Conservation (phyloP, 2,113 vertebrate genomes). For the Ochotona princeps region DNA sequence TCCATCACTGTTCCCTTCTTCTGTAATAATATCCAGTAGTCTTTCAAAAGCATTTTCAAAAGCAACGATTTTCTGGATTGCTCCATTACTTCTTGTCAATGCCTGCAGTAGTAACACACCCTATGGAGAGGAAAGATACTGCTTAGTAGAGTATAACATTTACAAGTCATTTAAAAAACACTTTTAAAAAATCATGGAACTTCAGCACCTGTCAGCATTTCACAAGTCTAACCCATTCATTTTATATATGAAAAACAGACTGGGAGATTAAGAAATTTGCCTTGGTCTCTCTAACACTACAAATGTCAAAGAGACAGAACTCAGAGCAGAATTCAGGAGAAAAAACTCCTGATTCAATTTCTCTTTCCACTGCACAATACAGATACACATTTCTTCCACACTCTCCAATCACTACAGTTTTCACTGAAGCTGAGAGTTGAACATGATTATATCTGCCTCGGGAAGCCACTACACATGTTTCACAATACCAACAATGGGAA, state of each 20-base stretch:
- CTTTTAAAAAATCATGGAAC: neutral
- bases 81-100: conserved; percentile 96
- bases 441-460: neutral
- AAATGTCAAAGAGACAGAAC: neutral
- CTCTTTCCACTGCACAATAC: neutral
- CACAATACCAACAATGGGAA: neutral
- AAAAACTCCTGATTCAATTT: conserved; percentile 9
- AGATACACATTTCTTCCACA: neutral
- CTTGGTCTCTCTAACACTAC: neutral
- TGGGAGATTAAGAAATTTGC: neutral
- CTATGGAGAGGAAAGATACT: conserved; percentile 71
- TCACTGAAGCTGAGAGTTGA: neutral
- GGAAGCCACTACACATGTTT: neutral
- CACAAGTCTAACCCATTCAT: neutral
- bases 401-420: neutral
- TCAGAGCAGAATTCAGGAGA: neutral
- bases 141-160: neutral
- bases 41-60: conserved; percentile 99
- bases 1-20: conserved; percentile 98
- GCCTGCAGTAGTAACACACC: conserved; percentile 96
- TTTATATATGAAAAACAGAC: neutral
- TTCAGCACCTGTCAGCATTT: conserved; percentile 25
- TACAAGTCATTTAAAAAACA: neutral
- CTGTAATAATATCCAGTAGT: conserved; percentile 96
- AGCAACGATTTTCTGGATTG: conserved; percentile 99